Conservation (phyloP, 2,797 vertebrate species). For the Perodicticus potto region DNA sequence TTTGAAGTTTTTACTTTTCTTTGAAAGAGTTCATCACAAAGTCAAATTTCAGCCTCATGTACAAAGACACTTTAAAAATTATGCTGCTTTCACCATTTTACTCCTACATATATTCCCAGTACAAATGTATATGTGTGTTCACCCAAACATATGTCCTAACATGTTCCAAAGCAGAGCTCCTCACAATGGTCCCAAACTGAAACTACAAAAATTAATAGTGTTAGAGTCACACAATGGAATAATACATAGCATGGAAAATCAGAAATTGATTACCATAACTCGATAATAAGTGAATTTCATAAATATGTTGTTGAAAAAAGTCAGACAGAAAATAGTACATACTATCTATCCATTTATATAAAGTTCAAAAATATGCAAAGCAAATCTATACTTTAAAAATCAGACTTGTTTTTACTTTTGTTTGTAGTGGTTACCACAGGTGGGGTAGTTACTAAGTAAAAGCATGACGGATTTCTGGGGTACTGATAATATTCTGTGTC, state of each 20-base stretch:
- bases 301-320: conserved; percentile 31
- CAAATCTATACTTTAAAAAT: background rate
- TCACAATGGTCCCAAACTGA: background rate
- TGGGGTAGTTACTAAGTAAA: background rate
- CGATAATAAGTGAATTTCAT: background rate
- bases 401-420: background rate
- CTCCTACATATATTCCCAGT: background rate
- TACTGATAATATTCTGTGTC: background rate
- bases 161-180: background rate
- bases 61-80: background rate
- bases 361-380: conserved; percentile 46
- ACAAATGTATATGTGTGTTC: background rate
- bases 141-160: conserved; percentile 1
- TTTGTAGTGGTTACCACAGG: background rate
- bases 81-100: conserved; percentile 34
- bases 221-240: background rate
- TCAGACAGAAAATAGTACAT: background rate
- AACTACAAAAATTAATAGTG: background rate
- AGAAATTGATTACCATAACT: background rate
- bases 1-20: conserved; percentile 42
- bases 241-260: background rate
- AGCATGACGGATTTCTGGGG: background rate
- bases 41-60: conserved; percentile 22
- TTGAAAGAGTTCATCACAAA: conserved; percentile 43
- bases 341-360: background rate